Conservation (phyloP, 2,888 invertebrate genomes). For the Cetonia aurata region DNA sequence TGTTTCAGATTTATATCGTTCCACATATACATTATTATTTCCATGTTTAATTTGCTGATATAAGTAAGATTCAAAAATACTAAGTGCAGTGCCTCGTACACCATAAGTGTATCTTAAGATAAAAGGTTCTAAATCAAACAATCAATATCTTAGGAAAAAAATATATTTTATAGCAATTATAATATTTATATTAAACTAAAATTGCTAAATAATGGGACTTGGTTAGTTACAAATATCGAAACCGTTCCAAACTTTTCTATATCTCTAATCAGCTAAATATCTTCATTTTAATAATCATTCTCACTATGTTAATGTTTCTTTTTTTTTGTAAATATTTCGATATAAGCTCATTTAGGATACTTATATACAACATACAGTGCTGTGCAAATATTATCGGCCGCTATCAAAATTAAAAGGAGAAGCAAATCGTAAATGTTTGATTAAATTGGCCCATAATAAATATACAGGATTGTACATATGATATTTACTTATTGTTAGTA, state of each 20-base stretch:
- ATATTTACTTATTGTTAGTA: constrained; percentile 34
- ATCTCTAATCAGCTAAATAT: constrained; percentile 12
- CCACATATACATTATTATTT: no score
- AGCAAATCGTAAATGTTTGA: not conserved
- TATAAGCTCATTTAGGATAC: constrained; percentile 48
- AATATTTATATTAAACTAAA: constrained; percentile 50
- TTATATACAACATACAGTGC: constrained; percentile 44
- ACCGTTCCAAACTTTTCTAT: constrained; percentile 25
- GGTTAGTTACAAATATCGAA: constrained; percentile 48
- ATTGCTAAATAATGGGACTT: constrained; percentile 53
- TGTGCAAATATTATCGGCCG: not conserved
- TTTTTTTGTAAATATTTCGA: constrained; percentile 45
- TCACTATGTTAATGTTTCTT: constrained; percentile 40
- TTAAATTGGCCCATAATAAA: not conserved
- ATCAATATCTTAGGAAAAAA: constrained; percentile 48
- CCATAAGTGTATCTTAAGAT: no score
- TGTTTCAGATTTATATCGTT: no score
- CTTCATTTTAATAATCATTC: constrained; percentile 41
- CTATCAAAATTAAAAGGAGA: not conserved
- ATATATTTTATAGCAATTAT: constrained; percentile 52
- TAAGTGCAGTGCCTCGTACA: no score
- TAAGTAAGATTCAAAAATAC: no score
- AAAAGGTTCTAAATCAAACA: constrained; percentile 24
- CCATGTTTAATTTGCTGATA: no score
- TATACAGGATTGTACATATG: constrained; percentile 33